These are phyloP conservation scores for Platerodrilus igneus DNA, from an alignment of 2,888 invertebrate species.

Conservation along the genomic window DNA sequence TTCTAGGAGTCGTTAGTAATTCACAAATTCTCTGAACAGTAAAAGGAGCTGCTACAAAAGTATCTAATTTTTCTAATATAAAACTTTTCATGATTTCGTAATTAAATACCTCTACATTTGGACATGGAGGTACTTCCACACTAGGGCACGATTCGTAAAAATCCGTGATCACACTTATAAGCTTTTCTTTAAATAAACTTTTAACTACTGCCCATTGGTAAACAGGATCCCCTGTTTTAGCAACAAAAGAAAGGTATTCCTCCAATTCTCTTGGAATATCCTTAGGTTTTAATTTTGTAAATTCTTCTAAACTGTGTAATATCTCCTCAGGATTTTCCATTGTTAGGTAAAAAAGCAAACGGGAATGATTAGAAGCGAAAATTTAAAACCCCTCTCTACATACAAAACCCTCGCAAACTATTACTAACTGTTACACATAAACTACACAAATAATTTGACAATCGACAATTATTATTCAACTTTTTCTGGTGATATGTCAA, in stretches of 20 bases:
- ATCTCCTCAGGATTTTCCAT: constrained; percentile 87
- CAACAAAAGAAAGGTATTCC: constrained; percentile 84
- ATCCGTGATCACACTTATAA: constrained; percentile 80
- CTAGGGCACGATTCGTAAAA: constrained; percentile 76
- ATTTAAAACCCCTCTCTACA: too few species aligned
- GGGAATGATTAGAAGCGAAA: too few species aligned
- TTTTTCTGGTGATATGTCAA: too few species aligned
- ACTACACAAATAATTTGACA: too few species aligned
- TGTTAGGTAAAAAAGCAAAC: too few species aligned
- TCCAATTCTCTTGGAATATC: constrained; percentile 86
- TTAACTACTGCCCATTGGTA: constrained; percentile 89
- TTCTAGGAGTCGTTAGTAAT: constrained; percentile 81
- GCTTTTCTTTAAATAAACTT: constrained; percentile 81
- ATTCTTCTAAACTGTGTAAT: constrained; percentile 77
- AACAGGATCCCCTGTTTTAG: constrained; percentile 89
- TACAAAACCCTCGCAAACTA: too few species aligned
- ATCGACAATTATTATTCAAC: too few species aligned
- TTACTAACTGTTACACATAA: too few species aligned
- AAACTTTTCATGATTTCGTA: constrained; percentile 84
- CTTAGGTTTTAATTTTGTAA: constrained; percentile 68
- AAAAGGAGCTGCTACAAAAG: constrained; percentile 87
- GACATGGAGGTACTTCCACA: constrained; percentile 77
- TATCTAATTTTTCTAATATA: constrained; percentile 74
- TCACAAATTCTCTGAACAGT: constrained; percentile 96
- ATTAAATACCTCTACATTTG: constrained; percentile 87